Percentiles rank a stretch among this genome's conserved stretches.
Conservation (phyloP, 2,113 vertebrate species). For the Oncorhynchus masou region DNA sequence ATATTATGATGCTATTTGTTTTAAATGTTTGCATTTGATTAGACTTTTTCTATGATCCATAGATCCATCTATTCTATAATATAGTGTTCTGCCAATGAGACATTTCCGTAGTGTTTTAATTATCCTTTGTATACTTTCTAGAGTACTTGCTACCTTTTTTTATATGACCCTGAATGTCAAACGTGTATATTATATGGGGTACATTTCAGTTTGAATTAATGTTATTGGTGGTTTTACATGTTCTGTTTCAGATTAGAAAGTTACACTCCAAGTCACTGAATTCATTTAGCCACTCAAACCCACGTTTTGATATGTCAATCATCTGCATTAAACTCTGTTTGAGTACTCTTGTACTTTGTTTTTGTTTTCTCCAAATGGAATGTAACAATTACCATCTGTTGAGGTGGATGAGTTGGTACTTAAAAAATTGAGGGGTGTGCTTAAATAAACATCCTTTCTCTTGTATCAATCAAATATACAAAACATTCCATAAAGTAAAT, state of each 20-base stretch:
- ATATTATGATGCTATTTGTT: slow-evolving; percentile 42
- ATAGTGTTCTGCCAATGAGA: slow-evolving; percentile 29
- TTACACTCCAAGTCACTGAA: slow-evolving; percentile 15
- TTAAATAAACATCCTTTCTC: neutral
- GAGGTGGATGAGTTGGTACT: too few relatives aligned
- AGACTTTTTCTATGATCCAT: slow-evolving; percentile 25
- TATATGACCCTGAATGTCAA: slow-evolving; percentile 52
- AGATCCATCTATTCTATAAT: too few relatives aligned
- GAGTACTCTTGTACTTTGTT: neutral
- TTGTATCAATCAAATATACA: too few relatives aligned
- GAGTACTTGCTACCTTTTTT: slow-evolving; percentile 36
- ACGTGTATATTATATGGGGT: slow-evolving; percentile 45
- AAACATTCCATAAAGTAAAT: too few relatives aligned
- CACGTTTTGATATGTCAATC: neutral
- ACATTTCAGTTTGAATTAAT: slow-evolving; percentile 17
- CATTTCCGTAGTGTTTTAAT: slow-evolving; percentile 39
- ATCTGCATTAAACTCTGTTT: neutral
- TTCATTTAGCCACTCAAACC: neutral
- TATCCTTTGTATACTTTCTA: slow-evolving; percentile 38
- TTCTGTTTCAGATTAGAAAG: slow-evolving; percentile 30
- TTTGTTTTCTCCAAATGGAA: too few relatives aligned
- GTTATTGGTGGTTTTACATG: slow-evolving; percentile 27
- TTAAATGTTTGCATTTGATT: slow-evolving; percentile 57
- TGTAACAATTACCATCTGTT: too few relatives aligned
- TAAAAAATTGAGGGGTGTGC: too few relatives aligned